These are phyloP conservation scores for Myrmecophaga tridactyla DNA, from an alignment of 2,113 vertebrate genomes.

Conservation along the genomic window DNA sequence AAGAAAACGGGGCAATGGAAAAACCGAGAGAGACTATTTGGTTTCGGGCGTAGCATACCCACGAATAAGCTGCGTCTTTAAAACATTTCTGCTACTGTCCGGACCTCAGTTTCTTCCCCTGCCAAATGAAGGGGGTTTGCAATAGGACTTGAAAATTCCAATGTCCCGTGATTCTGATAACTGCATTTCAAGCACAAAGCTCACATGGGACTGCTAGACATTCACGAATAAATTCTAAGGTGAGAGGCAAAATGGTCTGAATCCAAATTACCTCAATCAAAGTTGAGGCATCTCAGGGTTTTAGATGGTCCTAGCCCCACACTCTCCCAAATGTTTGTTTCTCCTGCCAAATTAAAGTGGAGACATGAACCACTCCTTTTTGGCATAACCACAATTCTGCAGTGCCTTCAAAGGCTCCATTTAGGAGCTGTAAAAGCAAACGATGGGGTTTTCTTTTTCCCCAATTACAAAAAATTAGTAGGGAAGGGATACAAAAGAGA, in stretches of 20 bases:
- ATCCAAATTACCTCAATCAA: background rate
- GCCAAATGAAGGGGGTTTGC: background rate
- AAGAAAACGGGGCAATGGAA: background rate
- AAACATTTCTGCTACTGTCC: background rate
- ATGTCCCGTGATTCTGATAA: background rate
- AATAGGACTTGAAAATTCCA: background rate
- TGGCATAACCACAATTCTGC: background rate
- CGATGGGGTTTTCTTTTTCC: too few relatives aligned
- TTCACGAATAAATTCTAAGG: background rate
- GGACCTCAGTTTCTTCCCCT: background rate
- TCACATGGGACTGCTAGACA: background rate
- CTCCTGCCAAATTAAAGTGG: background rate
- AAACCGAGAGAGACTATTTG: background rate
- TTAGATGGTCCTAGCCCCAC: too few relatives aligned
- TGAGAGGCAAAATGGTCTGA: background rate
- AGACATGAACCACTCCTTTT: background rate
- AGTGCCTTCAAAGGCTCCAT: background rate
- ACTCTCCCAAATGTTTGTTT: background rate
- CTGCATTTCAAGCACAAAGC: rapidly evolving
- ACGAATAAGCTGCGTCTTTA: background rate
- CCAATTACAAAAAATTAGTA: background rate
- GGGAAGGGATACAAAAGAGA: background rate
- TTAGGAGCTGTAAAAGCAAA: background rate
- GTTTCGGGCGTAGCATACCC: background rate
- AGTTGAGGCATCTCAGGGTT: background rate